A percentile compares a stretch with the other conserved stretches of the same genome.
These are phyloP conservation scores for Venusia cambrica DNA, from an alignment of 2,888 invertebrate species.

Conservation along the genomic window DNA sequence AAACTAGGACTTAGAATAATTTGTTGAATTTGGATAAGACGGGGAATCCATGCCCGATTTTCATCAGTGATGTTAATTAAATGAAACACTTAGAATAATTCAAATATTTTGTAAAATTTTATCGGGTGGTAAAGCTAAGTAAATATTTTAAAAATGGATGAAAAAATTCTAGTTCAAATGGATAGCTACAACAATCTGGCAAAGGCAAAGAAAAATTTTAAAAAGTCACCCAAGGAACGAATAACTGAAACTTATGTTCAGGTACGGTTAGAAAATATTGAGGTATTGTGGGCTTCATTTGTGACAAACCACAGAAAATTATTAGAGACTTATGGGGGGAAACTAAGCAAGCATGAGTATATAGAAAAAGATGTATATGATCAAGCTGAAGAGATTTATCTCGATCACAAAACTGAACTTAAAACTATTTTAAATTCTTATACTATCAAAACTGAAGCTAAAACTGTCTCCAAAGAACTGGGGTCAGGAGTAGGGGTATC, in stretches of 20 bases:
- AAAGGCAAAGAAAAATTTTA: slow-evolving; percentile 8
- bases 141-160: slow-evolving; percentile 2
- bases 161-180: slow-evolving; percentile 1
- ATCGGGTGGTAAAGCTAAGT: too few relatives aligned
- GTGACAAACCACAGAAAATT: background rate
- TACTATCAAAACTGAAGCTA: background rate
- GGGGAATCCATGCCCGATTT: too few relatives aligned
- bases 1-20: too few relatives aligned
- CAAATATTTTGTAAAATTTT: too few relatives aligned
- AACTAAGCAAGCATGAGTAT: background rate
- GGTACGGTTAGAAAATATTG: slow-evolving; percentile 4
- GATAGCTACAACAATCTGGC: slow-evolving; percentile 1
- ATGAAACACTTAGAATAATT: too few relatives aligned
- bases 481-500: background rate
- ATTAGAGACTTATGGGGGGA: background rate
- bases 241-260: slow-evolving; percentile 2
- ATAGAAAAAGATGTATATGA: too few relatives aligned
- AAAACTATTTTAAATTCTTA: background rate
- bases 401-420: slow-evolving; percentile 1
- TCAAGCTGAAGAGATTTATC: background rate
- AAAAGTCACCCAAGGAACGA: slow-evolving; percentile 9
- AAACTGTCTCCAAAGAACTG: background rate
- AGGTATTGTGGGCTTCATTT: slow-evolving; percentile 4
- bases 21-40: too few relatives aligned
- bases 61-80: too few relatives aligned